A percentile compares a stretch with the other conserved stretches of the same genome.
These are phyloP conservation scores for Dryobota labecula DNA, from an alignment of 2,888 invertebrate species.

Conservation along the genomic window DNA sequence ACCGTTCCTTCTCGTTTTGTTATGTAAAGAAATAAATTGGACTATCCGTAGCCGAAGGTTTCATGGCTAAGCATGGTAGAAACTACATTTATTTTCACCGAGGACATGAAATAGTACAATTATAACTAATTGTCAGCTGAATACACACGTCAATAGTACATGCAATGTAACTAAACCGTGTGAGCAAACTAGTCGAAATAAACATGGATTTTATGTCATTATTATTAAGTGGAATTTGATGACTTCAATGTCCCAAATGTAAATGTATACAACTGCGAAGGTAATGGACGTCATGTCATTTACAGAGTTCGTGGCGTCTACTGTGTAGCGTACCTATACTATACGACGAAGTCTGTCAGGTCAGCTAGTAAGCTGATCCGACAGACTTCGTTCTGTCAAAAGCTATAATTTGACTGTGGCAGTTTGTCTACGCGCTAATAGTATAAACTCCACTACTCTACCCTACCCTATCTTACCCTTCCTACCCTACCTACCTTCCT, in stretches of 20 bases:
- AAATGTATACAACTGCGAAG: too few relatives aligned
- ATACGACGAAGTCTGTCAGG: too few relatives aligned
- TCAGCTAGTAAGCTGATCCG: too few relatives aligned
- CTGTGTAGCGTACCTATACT: too few relatives aligned
- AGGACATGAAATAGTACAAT: constrained; percentile 38
- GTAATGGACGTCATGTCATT: too few relatives aligned
- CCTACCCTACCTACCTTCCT: too few relatives aligned
- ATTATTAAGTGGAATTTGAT: not conserved
- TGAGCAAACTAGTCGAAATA: constrained; percentile 7
- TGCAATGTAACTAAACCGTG: constrained; percentile 3
- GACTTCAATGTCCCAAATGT: not conserved
- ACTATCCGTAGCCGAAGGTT: not conserved
- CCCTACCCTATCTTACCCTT: too few relatives aligned
- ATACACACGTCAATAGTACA: constrained; percentile 18
- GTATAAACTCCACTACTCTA: too few relatives aligned
- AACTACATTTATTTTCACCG: not conserved
- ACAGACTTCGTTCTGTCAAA: too few relatives aligned
- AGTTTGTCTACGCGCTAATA: too few relatives aligned
- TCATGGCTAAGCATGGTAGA: constrained; percentile 1
- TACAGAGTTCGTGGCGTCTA: too few relatives aligned
- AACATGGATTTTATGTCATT: not conserved
- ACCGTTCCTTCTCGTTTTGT: not conserved
- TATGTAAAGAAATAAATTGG: not conserved
- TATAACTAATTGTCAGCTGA: constrained; percentile 30
- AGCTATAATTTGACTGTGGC: too few relatives aligned